phyloP scores from a whole-genome alignment of 2,888 invertebrate species.

The Mimumesa dahlbomi region DNA sequence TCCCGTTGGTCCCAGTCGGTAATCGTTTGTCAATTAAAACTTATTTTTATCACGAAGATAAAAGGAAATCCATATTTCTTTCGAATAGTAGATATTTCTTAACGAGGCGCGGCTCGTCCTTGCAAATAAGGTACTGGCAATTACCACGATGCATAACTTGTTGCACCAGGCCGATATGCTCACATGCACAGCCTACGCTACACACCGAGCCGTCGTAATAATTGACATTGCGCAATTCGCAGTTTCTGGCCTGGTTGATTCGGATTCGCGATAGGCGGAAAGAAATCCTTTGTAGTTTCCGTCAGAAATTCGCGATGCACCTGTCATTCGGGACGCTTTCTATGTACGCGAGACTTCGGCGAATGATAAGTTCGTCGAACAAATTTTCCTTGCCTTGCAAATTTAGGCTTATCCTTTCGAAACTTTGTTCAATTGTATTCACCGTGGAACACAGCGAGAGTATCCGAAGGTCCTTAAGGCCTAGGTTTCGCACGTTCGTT shows the following conservation, averaged over 20 bases:
- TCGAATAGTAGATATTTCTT: not conserved
- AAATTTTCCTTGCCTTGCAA: too few species aligned
- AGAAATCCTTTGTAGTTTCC: too few species aligned
- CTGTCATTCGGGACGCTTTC: too few species aligned
- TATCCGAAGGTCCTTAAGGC: not conserved
- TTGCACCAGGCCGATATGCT: conserved; percentile 49
- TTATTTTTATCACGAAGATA: too few species aligned
- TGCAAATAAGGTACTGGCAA: conserved; percentile 55
- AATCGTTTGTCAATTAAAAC: too few species aligned
- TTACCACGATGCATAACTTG: conserved; percentile 57
- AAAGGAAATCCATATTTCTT: too few species aligned
- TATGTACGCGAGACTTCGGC: too few species aligned
- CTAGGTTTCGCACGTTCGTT: conserved; percentile 29
- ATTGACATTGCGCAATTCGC: conserved; percentile 41
- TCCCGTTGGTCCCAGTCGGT: too few species aligned
- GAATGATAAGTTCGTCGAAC: too few species aligned
- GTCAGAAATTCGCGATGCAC: too few species aligned
- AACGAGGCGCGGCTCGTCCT: conserved; percentile 65
- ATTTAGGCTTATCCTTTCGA: too few species aligned
- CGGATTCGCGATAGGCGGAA: conserved; percentile 8
- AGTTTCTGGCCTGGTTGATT: conserved; percentile 20
- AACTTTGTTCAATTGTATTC: too few species aligned
- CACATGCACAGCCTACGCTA: conserved; percentile 33
- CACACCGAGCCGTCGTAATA: conserved; percentile 19
- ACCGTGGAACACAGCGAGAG: not conserved